phyloP scores from a whole-genome alignment of 2,888 invertebrate species.

The Oegoconia quadripuncta region DNA sequence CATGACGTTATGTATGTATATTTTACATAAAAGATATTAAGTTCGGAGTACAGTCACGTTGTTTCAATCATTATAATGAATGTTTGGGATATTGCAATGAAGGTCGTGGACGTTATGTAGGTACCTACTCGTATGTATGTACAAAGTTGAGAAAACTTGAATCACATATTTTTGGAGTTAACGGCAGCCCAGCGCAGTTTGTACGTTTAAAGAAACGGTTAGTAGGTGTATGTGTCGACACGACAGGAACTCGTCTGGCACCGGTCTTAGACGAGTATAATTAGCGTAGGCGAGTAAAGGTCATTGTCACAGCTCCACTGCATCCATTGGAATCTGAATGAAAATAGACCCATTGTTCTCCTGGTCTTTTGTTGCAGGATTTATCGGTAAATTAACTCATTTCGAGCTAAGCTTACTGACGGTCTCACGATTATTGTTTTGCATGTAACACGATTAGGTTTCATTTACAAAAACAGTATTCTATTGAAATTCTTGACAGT shows the following conservation, averaged over 20 bases:
- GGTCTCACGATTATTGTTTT: neutral
- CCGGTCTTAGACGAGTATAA: constrained; percentile 61
- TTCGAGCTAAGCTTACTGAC: neutral
- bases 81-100: too few species aligned
- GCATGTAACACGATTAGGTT: neutral
- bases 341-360: constrained; percentile 52
- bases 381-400: constrained; percentile 1
- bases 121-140: too few species aligned
- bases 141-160: too few species aligned
- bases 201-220: neutral
- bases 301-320: constrained; percentile 71
- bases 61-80: too few species aligned
- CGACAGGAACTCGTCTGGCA: constrained; percentile 56
- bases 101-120: too few species aligned
- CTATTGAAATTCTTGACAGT: constrained; percentile 1
- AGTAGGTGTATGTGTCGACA: constrained; percentile 37
- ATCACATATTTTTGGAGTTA: neutral
- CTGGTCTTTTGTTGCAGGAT: constrained; percentile 14
- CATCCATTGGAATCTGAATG: constrained; percentile 48
- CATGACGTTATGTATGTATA: too few species aligned
- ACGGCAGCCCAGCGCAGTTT: neutral
- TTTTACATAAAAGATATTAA: too few species aligned
- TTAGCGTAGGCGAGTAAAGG: constrained; percentile 76
- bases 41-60: too few species aligned
- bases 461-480: constrained; percentile 1